Evolutionary conservation across 2,797 vertebrate species (phyloP).

Genomic region (Okamejei kenojei): DNA sequence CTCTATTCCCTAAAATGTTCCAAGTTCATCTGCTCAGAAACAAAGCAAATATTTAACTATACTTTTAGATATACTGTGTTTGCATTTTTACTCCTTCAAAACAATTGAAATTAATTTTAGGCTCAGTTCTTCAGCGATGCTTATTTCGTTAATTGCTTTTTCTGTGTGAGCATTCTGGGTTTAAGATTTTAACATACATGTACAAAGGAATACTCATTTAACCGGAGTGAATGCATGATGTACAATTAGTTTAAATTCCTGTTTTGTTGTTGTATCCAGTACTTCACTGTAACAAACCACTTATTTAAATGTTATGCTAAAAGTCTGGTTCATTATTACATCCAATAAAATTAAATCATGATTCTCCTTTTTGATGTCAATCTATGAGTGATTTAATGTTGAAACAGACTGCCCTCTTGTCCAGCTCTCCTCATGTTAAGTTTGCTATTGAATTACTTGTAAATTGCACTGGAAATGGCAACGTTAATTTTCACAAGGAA

Average conservation of each 20-base stretch:
- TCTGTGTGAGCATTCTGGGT: background rate
- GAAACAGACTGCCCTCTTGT: background rate
- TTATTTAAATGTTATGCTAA: slow-evolving; percentile 22
- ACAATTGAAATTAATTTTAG: slow-evolving; percentile 14
- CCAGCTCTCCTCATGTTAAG: background rate
- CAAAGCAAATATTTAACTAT: slow-evolving; percentile 34
- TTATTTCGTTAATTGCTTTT: background rate
- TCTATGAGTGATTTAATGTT: background rate
- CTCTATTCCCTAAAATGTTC: slow-evolving; percentile 77
- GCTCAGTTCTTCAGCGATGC: background rate
- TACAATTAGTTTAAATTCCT: slow-evolving; percentile 3
- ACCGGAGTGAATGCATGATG: slow-evolving; percentile 5
- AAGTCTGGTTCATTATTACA: slow-evolving; percentile 24
- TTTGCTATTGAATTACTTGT: background rate
- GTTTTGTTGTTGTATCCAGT: slow-evolving; percentile 31
- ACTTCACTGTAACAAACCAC: background rate
- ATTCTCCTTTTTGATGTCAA: background rate
- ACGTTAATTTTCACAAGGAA: background rate
- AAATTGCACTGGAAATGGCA: background rate
- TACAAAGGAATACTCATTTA: slow-evolving; percentile 28
- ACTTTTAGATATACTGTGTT: slow-evolving; percentile 25
- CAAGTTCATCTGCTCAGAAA: background rate
- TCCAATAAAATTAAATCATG: slow-evolving; percentile 36
- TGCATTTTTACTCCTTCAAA: slow-evolving; percentile 11
- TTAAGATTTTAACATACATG: slow-evolving; percentile 23